Conservation (phyloP, 2,888 invertebrate genomes). For the Machimus atricapillus region DNA sequence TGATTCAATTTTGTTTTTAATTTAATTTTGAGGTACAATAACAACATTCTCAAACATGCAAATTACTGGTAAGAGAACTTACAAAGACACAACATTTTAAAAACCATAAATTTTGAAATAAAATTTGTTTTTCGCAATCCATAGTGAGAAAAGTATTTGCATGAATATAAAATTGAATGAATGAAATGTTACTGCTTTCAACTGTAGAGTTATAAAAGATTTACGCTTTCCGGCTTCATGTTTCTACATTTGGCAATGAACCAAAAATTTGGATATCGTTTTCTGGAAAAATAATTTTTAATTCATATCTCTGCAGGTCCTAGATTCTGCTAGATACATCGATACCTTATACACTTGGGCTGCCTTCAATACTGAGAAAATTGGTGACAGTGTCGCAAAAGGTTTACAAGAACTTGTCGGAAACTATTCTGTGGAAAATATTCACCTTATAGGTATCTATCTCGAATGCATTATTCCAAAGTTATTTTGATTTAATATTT, state of each 20-base stretch:
- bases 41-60: too few relatives aligned
- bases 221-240: neutral
- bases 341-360: conserved; percentile 60
- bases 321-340: conserved; percentile 56
- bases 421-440: conserved; percentile 52
- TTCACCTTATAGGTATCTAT: conserved; percentile 59
- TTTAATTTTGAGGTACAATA: too few relatives aligned
- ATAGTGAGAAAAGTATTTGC: neutral
- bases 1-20: too few relatives aligned
- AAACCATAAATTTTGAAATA: too few relatives aligned
- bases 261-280: neutral
- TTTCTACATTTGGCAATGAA: neutral
- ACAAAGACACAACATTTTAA: too few relatives aligned
- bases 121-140: neutral
- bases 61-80: too few relatives aligned
- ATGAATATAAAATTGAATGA: neutral
- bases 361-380: conserved; percentile 58
- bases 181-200: neutral
- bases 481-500: neutral
- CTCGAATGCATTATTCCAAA: neutral
- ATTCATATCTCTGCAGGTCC: conserved; percentile 51
- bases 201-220: neutral
- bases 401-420: conserved; percentile 54
- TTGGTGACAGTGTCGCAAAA: conserved; percentile 56
- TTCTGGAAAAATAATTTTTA: neutral